Percentiles rank a stretch among this genome's conserved stretches.
Evolutionary conservation across 2,888 invertebrate species (phyloP).

Genomic region (Cephus rjabovi): DNA sequence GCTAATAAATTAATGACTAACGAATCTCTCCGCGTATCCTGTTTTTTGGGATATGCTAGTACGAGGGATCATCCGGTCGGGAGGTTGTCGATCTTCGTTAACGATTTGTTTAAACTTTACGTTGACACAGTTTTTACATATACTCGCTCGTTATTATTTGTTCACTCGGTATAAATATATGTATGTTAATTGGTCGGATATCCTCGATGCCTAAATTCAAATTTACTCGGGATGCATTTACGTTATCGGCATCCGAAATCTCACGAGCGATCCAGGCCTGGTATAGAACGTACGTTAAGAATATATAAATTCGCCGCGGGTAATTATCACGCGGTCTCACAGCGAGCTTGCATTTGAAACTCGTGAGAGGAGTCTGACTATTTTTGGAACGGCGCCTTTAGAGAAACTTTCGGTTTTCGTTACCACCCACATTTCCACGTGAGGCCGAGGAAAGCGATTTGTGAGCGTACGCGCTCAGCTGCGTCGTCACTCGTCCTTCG

Average conservation of each 20-base stretch:
- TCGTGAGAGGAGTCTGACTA: neutral
- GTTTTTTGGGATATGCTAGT: neutral
- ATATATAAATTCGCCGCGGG: neutral
- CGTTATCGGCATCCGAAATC: no score
- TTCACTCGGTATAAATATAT: no score
- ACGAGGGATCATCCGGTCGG: neutral
- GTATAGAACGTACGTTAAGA: neutral
- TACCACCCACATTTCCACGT: neutral
- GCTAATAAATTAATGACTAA: neutral
- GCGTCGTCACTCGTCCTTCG: neutral
- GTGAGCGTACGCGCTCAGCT: neutral
- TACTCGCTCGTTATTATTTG: neutral
- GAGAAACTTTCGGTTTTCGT: conserved; percentile 4
- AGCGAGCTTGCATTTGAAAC: neutral
- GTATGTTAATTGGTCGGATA: no score
- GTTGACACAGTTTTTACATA: neutral
- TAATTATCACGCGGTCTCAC: neutral
- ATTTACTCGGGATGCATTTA: no score
- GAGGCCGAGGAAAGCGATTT: neutral
- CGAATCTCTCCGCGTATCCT: neutral
- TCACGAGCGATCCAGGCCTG: neutral
- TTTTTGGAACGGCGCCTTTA: conserved; percentile 1
- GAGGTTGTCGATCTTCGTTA: neutral
- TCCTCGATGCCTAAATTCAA: no score
- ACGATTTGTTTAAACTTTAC: neutral